Percentiles rank a stretch among this genome's conserved stretches.
Evolutionary conservation across 1,140 invertebrate species (phyloP).

Genomic region (Harpegnathos saltator): DNA sequence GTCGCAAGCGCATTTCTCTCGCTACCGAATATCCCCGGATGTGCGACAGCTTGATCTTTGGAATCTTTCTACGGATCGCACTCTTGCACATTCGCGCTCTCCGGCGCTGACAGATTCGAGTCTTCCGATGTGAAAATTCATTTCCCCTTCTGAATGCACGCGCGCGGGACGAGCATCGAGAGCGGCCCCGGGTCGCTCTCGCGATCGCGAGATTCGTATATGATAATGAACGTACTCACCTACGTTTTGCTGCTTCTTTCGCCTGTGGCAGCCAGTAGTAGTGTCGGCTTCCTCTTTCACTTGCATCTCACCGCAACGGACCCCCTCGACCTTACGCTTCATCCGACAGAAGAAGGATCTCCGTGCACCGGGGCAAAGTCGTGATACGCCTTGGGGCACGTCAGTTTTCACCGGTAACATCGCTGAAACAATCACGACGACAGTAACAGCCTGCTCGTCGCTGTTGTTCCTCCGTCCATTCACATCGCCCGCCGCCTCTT

Average conservation of each 20-base stretch:
- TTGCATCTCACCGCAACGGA: slow-evolving; percentile 80
- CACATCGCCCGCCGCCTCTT: neutral
- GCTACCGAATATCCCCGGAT: too few species aligned
- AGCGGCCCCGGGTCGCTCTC: neutral
- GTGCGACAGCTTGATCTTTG: too few species aligned
- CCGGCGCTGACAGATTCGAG: neutral
- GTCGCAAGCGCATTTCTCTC: too few species aligned
- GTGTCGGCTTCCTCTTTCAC: slow-evolving; percentile 92
- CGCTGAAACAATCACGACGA: slow-evolving; percentile 86
- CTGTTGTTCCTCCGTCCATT: neutral
- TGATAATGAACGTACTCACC: slow-evolving; percentile 81
- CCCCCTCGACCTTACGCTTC: slow-evolving; percentile 90
- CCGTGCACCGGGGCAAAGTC: slow-evolving; percentile 94
- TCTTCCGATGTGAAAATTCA: neutral
- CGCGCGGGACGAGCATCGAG: neutral
- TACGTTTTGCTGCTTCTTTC: slow-evolving; percentile 89
- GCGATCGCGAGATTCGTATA: too few species aligned
- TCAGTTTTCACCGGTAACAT: slow-evolving; percentile 97
- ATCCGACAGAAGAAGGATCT: slow-evolving; percentile 97
- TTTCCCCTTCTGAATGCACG: neutral
- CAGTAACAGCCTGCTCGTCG: neutral
- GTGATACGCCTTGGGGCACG: slow-evolving; percentile 90
- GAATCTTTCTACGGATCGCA: too few species aligned
- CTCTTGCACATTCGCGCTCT: neutral
- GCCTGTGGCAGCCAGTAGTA: slow-evolving; percentile 88